A percentile compares a stretch with the other conserved stretches of the same genome.
Conservation (phyloP, 1,140 invertebrate genomes). For the Drosophila baimaii region DNA sequence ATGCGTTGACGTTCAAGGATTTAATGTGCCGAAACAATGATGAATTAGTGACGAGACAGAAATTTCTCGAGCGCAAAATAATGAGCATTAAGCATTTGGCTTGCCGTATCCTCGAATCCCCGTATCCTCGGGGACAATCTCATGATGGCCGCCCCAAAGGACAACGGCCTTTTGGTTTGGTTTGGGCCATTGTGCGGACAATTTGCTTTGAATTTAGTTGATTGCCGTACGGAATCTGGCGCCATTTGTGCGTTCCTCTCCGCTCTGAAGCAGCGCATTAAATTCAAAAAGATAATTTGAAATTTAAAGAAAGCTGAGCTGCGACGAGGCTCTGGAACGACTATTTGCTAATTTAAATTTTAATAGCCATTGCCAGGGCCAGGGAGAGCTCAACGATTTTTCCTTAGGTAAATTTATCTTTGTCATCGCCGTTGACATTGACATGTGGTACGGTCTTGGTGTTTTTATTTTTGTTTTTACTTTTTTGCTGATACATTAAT, state of each 20-base stretch:
- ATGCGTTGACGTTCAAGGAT: slow-evolving; percentile 82
- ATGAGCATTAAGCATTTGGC: slow-evolving; percentile 68
- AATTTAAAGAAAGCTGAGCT: slow-evolving; percentile 39
- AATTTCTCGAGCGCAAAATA: slow-evolving; percentile 83
- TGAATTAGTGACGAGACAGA: slow-evolving; percentile 83
- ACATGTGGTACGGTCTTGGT: slow-evolving; percentile 66
- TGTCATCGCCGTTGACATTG: slow-evolving; percentile 80
- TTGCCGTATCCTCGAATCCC: slow-evolving; percentile 16
- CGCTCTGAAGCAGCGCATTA: slow-evolving; percentile 51
- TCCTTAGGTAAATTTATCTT: slow-evolving; percentile 68
- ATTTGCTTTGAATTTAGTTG: slow-evolving; percentile 83
- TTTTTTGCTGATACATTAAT: slow-evolving; percentile 24
- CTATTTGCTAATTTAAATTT: slow-evolving; percentile 69
- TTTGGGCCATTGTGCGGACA: slow-evolving; percentile 67
- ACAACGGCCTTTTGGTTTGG: slow-evolving; percentile 10
- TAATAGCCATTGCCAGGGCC: slow-evolving; percentile 21
- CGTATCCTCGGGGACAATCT: slow-evolving; percentile 35
- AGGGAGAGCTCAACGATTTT: slow-evolving; percentile 10
- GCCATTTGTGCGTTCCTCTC: slow-evolving; percentile 60
- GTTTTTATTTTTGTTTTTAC: slow-evolving; percentile 10
- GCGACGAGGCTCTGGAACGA: slow-evolving; percentile 28
- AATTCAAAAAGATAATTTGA: slow-evolving; percentile 60
- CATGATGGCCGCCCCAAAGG: slow-evolving; percentile 42
- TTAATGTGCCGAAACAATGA: slow-evolving; percentile 83
- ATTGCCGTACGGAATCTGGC: slow-evolving; percentile 75